Conservation (phyloP, 2,797 vertebrate species). For the Champsocephalus esox region DNA sequence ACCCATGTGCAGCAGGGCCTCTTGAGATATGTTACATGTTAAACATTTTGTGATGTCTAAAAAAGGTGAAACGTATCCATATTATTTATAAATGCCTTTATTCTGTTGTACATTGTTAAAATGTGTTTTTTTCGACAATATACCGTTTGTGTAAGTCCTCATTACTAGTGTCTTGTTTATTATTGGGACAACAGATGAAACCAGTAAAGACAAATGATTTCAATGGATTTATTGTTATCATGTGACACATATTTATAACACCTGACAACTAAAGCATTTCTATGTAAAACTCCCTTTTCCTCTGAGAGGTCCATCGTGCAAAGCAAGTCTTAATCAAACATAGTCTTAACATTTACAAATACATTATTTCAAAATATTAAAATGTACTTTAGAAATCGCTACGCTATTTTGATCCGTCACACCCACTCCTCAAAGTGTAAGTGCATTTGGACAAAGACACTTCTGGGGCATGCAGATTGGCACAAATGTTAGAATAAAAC, state of each 20-base stretch:
- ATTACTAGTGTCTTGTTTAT: neutral
- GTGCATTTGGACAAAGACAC: slow-evolving; percentile 54
- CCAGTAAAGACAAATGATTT: slow-evolving; percentile 28
- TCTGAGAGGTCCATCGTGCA: slow-evolving; percentile 55
- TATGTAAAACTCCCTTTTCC: slow-evolving; percentile 54
- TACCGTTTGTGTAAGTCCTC: slow-evolving; percentile 5
- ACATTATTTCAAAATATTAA: slow-evolving; percentile 60
- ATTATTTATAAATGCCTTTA: slow-evolving; percentile 85
- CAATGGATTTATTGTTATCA: slow-evolving; percentile 73
- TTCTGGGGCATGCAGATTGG: slow-evolving; percentile 77
- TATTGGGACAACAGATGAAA: neutral
- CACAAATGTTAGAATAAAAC: slow-evolving; percentile 61
- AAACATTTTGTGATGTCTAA: slow-evolving; percentile 74
- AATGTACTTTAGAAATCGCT: slow-evolving; percentile 37
- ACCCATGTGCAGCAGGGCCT: slow-evolving; percentile 57
- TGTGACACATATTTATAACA: slow-evolving; percentile 58
- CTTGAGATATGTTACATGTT: slow-evolving; percentile 73
- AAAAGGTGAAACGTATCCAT: slow-evolving; percentile 82
- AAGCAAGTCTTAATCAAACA: slow-evolving; percentile 60
- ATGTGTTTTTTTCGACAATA: slow-evolving; percentile 32
- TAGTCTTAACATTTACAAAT: slow-evolving; percentile 57
- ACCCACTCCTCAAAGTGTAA: slow-evolving; percentile 36
- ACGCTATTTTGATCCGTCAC: slow-evolving; percentile 29
- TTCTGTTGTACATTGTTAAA: slow-evolving; percentile 80
- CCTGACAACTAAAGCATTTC: slow-evolving; percentile 49